These are phyloP conservation scores for Gymnothorax reevesii DNA, from an alignment of 2,797 vertebrate genomes.

Conservation along the genomic window DNA sequence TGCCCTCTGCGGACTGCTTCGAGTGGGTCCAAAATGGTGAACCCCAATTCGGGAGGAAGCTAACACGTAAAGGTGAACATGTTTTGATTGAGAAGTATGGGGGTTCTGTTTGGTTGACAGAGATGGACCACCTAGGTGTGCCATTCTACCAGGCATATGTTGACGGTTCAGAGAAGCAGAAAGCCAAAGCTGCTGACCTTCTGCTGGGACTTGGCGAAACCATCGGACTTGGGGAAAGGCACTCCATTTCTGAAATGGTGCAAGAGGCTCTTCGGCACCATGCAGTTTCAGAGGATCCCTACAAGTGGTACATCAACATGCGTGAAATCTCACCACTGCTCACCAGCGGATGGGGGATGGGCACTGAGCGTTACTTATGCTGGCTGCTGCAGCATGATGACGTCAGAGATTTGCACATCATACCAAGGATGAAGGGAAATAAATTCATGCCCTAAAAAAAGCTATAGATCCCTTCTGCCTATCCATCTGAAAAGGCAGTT, in stretches of 20 bases:
- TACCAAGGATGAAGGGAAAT: conserved; percentile 74
- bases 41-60: conserved; percentile 73
- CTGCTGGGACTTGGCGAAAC: conserved; percentile 79
- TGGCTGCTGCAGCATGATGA: conserved; percentile 78
- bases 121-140: conserved; percentile 79
- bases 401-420: conserved; percentile 76
- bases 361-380: conserved; percentile 76
- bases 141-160: conserved; percentile 80
- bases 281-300: conserved; percentile 71
- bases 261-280: conserved; percentile 73
- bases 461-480: not conserved
- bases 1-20: conserved; percentile 72
- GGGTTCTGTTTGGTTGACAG: conserved; percentile 75
- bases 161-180: conserved; percentile 61
- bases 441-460: conserved; percentile 75
- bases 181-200: conserved; percentile 78
- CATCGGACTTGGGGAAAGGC: conserved; percentile 76
- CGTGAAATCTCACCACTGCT: conserved; percentile 67
- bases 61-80: conserved; percentile 76
- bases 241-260: conserved; percentile 70
- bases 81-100: conserved; percentile 72
- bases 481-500: not conserved
- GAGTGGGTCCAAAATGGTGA: conserved; percentile 77
- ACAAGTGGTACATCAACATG: conserved; percentile 78
- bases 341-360: conserved; percentile 82